Conservation (phyloP, 2,797 vertebrate genomes). For the Semaprochilodus insignis region DNA sequence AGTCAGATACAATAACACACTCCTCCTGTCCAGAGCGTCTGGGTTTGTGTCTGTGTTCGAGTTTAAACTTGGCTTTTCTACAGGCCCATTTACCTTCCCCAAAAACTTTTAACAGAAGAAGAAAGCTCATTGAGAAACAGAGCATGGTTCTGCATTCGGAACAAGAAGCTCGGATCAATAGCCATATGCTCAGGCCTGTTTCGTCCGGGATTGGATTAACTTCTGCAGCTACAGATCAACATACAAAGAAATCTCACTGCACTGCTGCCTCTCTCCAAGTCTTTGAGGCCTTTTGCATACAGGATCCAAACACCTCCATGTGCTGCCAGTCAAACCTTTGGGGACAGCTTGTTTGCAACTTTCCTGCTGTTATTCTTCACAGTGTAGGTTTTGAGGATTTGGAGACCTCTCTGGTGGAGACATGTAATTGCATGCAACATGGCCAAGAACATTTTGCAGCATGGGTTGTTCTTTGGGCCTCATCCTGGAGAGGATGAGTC, state of each 20-base stretch:
- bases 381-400: no score
- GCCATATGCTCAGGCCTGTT: not conserved
- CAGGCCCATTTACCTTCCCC: not conserved
- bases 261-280: not conserved
- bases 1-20: conserved; percentile 11
- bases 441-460: no score
- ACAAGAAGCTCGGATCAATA: not conserved
- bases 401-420: no score
- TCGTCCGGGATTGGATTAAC: not conserved
- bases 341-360: no score
- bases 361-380: no score
- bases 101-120: conserved; percentile 2
- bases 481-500: no score
- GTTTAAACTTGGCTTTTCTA: conserved; percentile 1
- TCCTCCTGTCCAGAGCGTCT: conserved; percentile 5
- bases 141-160: not conserved
- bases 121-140: not conserved
- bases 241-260: not conserved
- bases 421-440: no score
- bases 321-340: not conserved
- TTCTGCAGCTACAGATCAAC: not conserved
- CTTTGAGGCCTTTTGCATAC: not conserved
- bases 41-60: conserved; percentile 7
- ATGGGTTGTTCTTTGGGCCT: no score
- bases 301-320: not conserved